These are phyloP conservation scores for Tachuris rubrigastra DNA, from an alignment of 2,113 vertebrate genomes.

Conservation along the genomic window DNA sequence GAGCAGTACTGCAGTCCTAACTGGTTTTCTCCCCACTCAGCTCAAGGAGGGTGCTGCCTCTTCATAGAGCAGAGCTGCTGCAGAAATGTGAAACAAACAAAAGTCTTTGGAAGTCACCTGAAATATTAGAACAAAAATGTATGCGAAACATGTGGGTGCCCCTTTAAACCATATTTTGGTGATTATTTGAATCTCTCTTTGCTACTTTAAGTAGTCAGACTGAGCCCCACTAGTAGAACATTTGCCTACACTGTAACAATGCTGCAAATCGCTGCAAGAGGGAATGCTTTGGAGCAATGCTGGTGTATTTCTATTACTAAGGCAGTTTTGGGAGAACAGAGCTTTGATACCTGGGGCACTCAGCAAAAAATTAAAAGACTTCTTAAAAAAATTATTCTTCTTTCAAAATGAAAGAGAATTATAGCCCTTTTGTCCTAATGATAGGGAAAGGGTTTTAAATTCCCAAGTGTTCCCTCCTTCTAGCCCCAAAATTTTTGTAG, in stretches of 20 bases:
- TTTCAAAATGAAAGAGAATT: constrained; percentile 58
- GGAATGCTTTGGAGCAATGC: not conserved
- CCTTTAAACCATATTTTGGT: not conserved
- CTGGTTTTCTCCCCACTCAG: not conserved
- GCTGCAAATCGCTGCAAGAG: not conserved
- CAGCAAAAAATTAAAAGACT: constrained; percentile 57
- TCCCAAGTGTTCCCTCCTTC: constrained; percentile 20
- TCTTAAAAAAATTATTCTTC: constrained; percentile 25
- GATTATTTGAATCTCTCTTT: not conserved
- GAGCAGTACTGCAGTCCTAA: not conserved
- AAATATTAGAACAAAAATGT: not conserved
- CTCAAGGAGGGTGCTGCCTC: not conserved
- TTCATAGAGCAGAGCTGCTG: not conserved
- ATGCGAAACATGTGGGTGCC: fast-evolving
- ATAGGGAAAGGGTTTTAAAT: constrained; percentile 52
- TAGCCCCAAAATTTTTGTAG: constrained; percentile 52
- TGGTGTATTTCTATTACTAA: not conserved
- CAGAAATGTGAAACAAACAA: not conserved
- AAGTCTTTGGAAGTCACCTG: not conserved
- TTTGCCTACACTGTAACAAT: not conserved
- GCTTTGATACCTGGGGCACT: constrained; percentile 30
- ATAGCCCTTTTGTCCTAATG: constrained; percentile 65
- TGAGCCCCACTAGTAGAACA: not conserved
- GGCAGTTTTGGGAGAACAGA: not conserved
- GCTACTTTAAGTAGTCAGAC: not conserved